A percentile compares a stretch with the other conserved stretches of the same genome.
Evolutionary conservation across 2,113 vertebrate species (phyloP).

Genomic region (Oplegnathus fasciatus): DNA sequence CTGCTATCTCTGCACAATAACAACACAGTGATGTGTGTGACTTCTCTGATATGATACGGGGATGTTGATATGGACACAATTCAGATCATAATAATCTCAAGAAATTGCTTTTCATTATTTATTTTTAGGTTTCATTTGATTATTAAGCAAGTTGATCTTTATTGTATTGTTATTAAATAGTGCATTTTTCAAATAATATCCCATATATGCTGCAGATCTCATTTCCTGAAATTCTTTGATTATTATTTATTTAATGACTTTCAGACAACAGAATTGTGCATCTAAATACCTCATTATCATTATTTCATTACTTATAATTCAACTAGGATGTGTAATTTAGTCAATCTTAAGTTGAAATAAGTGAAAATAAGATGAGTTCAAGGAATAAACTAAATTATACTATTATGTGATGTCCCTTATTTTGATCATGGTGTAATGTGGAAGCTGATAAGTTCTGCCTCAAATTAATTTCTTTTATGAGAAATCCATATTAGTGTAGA

Average conservation of each 20-base stretch:
- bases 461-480: not conserved
- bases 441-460: not conserved
- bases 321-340: not conserved
- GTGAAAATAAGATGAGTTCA: not conserved
- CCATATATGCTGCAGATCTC: not conserved
- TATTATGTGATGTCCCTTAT: not conserved
- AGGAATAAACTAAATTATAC: not conserved
- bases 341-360: not conserved
- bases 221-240: conserved; percentile 3
- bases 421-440: not conserved
- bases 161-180: not conserved
- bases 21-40: not conserved
- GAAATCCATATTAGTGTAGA: not conserved
- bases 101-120: not conserved
- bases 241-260: not conserved
- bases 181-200: not conserved
- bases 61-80: not conserved
- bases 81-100: not conserved
- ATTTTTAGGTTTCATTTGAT: not conserved
- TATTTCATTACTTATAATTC: not conserved
- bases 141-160: not conserved
- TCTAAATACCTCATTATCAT: not conserved
- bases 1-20: conserved; percentile 1
- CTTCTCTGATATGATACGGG: not conserved
- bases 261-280: not conserved